Evolutionary conservation across 2,113 vertebrate genomes (phyloP).

Genomic region (Daphoenositta chrysoptera): DNA sequence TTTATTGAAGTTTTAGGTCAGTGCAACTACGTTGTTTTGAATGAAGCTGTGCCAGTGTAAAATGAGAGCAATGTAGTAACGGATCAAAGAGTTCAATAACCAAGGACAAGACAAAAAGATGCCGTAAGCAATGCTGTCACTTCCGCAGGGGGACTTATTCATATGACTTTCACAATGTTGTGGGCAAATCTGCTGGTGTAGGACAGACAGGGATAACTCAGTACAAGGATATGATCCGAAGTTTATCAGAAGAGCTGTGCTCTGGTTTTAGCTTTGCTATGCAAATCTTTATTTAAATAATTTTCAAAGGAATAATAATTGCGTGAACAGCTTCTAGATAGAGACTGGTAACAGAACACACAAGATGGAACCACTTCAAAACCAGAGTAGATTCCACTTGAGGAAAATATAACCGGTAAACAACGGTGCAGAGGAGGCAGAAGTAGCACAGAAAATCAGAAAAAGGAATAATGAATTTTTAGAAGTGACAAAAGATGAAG

Average conservation of each 20-base stretch:
- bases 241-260: background rate
- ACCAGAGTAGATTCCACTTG: background rate
- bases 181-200: background rate
- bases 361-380: background rate
- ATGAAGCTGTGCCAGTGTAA: slow-evolving; percentile 11
- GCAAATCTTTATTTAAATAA: background rate
- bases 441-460: background rate
- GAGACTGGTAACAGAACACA: background rate
- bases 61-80: background rate
- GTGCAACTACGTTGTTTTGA: background rate
- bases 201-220: background rate
- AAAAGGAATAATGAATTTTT: background rate
- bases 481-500: background rate
- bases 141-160: background rate
- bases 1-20: slow-evolving; percentile 24
- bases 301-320: background rate
- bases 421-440: background rate
- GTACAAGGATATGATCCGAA: background rate
- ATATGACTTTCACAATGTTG: background rate
- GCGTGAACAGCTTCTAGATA: background rate
- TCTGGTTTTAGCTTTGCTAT: slow-evolving; percentile 1
- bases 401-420: background rate
- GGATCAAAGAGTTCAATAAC: background rate
- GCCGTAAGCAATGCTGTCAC: background rate
- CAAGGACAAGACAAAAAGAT: slow-evolving; percentile 22